A percentile compares a stretch with the other conserved stretches of the same genome.
phyloP scores from a whole-genome alignment of 2,797 vertebrate genomes.

The Phataginus tricuspis region DNA sequence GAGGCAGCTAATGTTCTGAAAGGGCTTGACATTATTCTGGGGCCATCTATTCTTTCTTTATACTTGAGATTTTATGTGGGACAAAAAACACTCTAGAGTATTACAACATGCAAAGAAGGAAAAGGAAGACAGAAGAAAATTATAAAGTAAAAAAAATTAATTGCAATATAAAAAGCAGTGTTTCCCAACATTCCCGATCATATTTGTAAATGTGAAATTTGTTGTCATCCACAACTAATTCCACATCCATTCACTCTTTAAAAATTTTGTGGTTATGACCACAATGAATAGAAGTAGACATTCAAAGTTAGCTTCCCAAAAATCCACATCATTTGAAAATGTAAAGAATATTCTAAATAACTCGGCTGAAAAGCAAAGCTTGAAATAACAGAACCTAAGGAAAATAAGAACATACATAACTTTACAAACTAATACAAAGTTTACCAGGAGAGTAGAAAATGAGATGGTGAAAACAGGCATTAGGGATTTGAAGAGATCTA shows the following conservation, averaged over 20 bases:
- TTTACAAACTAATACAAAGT: conserved; percentile 17
- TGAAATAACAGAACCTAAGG: conserved; percentile 42
- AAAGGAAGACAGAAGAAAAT: conserved; percentile 66
- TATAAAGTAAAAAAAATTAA: conserved; percentile 68
- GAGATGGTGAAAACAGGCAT: background rate
- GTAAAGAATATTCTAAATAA: conserved; percentile 29
- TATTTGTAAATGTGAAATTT: conserved; percentile 60
- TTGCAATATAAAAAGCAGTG: conserved; percentile 54
- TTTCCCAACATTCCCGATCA: conserved; percentile 32
- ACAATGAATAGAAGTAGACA: conserved; percentile 42
- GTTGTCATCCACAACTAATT: conserved; percentile 45
- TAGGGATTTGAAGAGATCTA: background rate
- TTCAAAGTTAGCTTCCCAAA: background rate
- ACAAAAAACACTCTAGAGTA: conserved; percentile 61
- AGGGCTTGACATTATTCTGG: background rate
- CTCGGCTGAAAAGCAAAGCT: background rate
- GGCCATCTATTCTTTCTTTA: background rate
- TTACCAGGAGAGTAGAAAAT: background rate
- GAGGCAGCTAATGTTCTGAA: background rate
- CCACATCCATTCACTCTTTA: conserved; percentile 45
- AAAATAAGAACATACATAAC: background rate
- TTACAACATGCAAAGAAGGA: conserved; percentile 67
- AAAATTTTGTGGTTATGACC: conserved; percentile 63
- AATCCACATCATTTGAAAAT: conserved; percentile 52
- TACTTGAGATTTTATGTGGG: background rate